These are phyloP conservation scores for Cloeon dipterum DNA, from an alignment of 2,888 invertebrate species.

Conservation along the genomic window DNA sequence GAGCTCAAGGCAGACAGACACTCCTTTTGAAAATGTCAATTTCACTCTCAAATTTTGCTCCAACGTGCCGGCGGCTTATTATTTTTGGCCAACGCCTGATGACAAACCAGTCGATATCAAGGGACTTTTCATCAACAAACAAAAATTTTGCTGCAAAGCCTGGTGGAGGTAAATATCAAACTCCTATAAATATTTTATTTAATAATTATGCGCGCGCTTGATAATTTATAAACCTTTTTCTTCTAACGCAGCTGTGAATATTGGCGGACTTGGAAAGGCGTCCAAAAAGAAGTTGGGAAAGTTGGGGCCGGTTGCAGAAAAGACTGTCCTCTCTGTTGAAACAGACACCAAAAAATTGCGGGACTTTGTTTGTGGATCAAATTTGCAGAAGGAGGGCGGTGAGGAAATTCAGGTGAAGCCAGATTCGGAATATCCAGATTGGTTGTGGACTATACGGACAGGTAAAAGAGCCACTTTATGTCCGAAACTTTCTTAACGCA, in stretches of 20 bases:
- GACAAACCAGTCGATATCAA: too few species aligned
- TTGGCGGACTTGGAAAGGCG: constrained; percentile 13
- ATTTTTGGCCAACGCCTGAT: too few species aligned
- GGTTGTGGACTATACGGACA: constrained; percentile 61
- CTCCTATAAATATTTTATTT: too few species aligned
- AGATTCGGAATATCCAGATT: constrained; percentile 71
- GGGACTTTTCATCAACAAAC: too few species aligned
- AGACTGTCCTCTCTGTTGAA: constrained; percentile 58
- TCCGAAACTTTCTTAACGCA: background rate
- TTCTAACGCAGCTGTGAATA: constrained; percentile 8
- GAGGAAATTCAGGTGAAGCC: constrained; percentile 51
- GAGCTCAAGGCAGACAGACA: too few species aligned
- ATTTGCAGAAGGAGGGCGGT: constrained; percentile 51
- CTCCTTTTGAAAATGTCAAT: too few species aligned
- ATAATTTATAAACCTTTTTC: too few species aligned
- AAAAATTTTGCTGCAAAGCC: too few species aligned
- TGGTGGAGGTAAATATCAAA: too few species aligned
- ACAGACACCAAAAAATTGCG: constrained; percentile 55
- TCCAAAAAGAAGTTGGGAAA: constrained; percentile 39
- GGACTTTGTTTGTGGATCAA: constrained; percentile 63
- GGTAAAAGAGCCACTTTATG: constrained; percentile 17
- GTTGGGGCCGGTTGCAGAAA: constrained; percentile 36
- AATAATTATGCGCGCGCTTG: too few species aligned
- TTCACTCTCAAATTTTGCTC: too few species aligned
- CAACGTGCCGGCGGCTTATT: too few species aligned